Base-by-base conservation (phyloP, 2,888 invertebrate species). In the Trachelus iudaicus region DNA sequence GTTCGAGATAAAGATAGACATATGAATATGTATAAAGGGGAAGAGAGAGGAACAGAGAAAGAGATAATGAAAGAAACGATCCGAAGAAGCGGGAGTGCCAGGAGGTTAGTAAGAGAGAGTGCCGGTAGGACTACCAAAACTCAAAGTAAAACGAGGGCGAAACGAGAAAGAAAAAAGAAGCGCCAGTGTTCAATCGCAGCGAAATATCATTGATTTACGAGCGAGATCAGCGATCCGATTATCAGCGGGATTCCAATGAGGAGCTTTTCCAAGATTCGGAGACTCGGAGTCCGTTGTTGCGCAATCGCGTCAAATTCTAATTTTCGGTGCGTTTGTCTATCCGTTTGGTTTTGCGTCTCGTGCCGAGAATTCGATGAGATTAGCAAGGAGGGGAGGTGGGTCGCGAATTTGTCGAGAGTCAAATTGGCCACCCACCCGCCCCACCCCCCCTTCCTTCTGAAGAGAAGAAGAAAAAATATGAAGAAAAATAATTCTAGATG, bases 311-410 rank as follows among this genome's bases (percentile, higher is more conserved):
- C 13, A 37, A 37, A 37, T 15, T 37, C 37, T 37, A n/a, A 3
- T 69, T 33, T 69, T 30, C 83, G 86, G 87, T 89, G 90, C 87
- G 85, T 88, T 87, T 90, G 91, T 91, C 91, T 91, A 91, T 91
- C 91, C 90, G 90, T 91, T 91, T 91, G 90, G 91, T 91, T 90
- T 86, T 83, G 78, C 30, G 13, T 31, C 13, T 69, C 30, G 69
- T 69, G 69, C 30, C 69, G 69, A 69, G 30, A 33, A 30, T 31
- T 30, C 69, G 69, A 69, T 69, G 37, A 37, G 37, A 37, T 37
- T 15, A 37, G 37, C 13, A 37, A 37, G 37, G 37, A 13, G 37
- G 37, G 37, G n/a, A n/a, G 37, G 1, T 37, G 37, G 37, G 13
- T 13, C 4, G 37, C 37, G 37, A 37, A 37, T 37, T 37, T 37